Evolutionary conservation across 1,140 invertebrate genomes (phyloP).

Genomic region (Eriocheir sinensis): DNA sequence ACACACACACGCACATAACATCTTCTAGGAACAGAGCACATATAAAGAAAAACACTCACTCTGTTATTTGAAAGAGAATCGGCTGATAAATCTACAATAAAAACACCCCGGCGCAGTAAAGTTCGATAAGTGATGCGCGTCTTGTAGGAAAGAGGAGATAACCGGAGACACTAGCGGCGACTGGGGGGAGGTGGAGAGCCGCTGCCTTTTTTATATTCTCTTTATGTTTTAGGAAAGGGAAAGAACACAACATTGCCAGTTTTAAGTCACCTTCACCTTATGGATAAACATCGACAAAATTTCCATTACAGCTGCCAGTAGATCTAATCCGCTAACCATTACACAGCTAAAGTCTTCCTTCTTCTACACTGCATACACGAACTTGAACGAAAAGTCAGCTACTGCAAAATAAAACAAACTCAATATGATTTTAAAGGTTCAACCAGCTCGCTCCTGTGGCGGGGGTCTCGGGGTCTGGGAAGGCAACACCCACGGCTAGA

Average conservation of each 20-base stretch:
- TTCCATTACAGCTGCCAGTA: neutral
- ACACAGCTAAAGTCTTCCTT: neutral
- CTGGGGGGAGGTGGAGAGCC: neutral
- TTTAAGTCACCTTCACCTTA: neutral
- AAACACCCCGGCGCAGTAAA: neutral
- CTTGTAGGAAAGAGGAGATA: neutral
- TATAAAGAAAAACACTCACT: neutral
- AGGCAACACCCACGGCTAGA: neutral
- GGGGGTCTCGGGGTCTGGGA: neutral
- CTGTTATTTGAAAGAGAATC: neutral
- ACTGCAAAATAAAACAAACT: neutral
- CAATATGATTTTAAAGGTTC: neutral
- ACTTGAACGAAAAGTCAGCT: conserved; percentile 14
- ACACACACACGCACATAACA: neutral
- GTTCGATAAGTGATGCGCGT: neutral
- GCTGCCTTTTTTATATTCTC: neutral
- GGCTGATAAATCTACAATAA: neutral
- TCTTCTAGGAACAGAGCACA: neutral
- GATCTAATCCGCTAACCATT: neutral
- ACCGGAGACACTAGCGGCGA: neutral
- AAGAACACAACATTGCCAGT: neutral
- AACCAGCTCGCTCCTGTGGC: too few relatives aligned
- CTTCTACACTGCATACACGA: neutral
- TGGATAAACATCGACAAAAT: neutral
- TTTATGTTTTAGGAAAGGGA: neutral